These are phyloP conservation scores for Aurelia sp. DNA, from an alignment of 30 jellyfish, hydroid and myxozoan genomes.

Conservation along the genomic window DNA sequence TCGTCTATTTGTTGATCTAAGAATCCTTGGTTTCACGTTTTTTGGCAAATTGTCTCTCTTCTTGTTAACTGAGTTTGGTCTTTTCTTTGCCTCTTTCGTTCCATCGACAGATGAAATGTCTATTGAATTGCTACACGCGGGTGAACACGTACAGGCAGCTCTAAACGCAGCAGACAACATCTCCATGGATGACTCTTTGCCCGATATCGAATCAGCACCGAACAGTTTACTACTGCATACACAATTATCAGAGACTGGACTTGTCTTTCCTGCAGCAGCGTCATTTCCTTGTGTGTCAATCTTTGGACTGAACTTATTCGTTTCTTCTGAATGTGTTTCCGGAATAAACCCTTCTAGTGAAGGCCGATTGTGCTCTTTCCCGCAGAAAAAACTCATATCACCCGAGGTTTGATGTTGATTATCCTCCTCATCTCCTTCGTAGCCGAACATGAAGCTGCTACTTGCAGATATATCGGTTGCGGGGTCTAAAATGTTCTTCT, in stretches of 20 bases:
- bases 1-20: constrained; percentile 13
- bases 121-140: constrained; percentile 29
- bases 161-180: constrained; percentile 62
- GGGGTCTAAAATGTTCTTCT: constrained; percentile 61
- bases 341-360: constrained; percentile 42
- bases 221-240: not conserved
- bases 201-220: not conserved
- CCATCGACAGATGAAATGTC: not conserved
- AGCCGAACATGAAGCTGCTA: constrained; percentile 66
- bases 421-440: constrained; percentile 76
- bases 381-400: constrained; percentile 42
- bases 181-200: constrained; percentile 42
- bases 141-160: constrained; percentile 64
- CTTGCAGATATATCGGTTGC: constrained; percentile 26
- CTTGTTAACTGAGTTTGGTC: not conserved
- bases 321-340: constrained; percentile 39
- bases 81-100: not conserved
- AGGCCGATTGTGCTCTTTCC: constrained; percentile 44
- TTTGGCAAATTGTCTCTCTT: not conserved
- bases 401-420: constrained; percentile 33
- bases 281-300: constrained; percentile 12
- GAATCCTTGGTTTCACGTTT: constrained; percentile 12
- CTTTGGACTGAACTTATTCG: constrained; percentile 32
- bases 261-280: constrained; percentile 10
- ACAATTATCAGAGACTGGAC: constrained; percentile 30